Evolutionary conservation across 1,140 invertebrate genomes (phyloP).

Genomic region (Ephestia elutella): DNA sequence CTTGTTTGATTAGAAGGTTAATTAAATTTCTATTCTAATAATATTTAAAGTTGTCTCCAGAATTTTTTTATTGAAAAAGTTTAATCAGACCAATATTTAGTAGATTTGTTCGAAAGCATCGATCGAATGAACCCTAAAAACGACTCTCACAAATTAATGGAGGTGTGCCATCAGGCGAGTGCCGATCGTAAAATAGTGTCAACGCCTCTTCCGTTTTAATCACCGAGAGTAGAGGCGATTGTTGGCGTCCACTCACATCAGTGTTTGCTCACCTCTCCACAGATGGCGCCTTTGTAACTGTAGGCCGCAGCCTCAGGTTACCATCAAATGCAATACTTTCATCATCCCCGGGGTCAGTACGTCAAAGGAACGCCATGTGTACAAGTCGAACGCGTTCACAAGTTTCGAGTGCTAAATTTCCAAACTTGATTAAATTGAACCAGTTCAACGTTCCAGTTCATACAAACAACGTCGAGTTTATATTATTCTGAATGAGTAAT

Average conservation of each 20-base stretch:
- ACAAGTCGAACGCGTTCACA: background rate
- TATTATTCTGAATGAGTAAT: conserved; percentile 13
- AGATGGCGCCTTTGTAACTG: conserved; percentile 65
- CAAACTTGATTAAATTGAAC: conserved; percentile 1
- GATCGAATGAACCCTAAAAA: background rate
- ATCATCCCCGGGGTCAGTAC: conserved; percentile 36
- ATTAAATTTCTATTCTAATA: too few species aligned
- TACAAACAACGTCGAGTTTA: background rate
- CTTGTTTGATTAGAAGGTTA: too few species aligned
- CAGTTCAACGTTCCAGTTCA: background rate
- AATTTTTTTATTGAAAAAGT: background rate
- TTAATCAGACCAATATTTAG: background rate
- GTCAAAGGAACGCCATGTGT: conserved; percentile 37
- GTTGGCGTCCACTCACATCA: conserved; percentile 57
- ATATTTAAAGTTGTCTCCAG: too few species aligned
- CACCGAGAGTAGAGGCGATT: conserved; percentile 67
- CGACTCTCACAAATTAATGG: conserved; percentile 48
- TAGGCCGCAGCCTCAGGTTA: conserved; percentile 46
- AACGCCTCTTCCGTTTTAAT: conserved; percentile 69
- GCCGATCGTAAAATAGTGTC: conserved; percentile 65
- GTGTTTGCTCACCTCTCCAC: conserved; percentile 67
- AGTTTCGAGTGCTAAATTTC: background rate
- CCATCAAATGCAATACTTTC: conserved; percentile 56
- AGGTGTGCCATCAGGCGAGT: conserved; percentile 43
- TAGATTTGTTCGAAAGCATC: background rate